Percentiles rank a stretch among this genome's conserved stretches.
phyloP scores from a whole-genome alignment of 2,113 vertebrate genomes.

The Platysteira castanea region DNA sequence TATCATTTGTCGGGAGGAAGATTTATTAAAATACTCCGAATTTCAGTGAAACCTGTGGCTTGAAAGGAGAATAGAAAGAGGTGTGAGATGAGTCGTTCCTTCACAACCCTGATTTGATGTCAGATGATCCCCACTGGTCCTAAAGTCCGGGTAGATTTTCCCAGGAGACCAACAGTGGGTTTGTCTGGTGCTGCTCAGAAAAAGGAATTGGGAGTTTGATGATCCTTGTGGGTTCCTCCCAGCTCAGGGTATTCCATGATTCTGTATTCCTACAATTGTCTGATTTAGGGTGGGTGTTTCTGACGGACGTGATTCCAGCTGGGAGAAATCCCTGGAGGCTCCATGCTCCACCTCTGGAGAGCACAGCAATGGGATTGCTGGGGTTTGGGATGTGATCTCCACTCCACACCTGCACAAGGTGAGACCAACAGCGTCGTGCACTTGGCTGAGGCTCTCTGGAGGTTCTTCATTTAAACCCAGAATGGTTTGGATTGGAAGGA shows the following conservation, averaged over 20 bases:
- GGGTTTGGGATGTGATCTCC: not conserved
- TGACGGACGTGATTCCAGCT: rapidly evolving
- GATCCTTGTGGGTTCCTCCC: not conserved
- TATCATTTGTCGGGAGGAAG: not conserved
- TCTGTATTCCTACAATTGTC: not conserved
- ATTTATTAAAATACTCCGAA: not conserved
- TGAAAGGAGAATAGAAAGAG: not conserved
- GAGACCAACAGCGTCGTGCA: rapidly evolving
- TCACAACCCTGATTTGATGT: not conserved
- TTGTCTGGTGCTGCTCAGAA: not conserved
- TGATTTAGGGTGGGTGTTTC: not conserved
- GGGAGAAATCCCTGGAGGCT: not conserved
- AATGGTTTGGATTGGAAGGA: not conserved
- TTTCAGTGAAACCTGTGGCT: not conserved
- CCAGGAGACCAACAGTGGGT: not conserved
- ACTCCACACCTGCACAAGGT: not conserved
- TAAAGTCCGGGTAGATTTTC: not conserved
- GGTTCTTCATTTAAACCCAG: not conserved
- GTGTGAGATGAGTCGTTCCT: not conserved
- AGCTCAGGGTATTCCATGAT: not conserved
- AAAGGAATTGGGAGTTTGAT: not conserved
- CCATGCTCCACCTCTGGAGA: not conserved
- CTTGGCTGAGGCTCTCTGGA: not conserved
- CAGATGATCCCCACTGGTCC: not conserved
- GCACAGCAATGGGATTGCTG: not conserved